Evolutionary conservation across 2,113 vertebrate species (phyloP).

Genomic region (Lipophrys pholis): DNA sequence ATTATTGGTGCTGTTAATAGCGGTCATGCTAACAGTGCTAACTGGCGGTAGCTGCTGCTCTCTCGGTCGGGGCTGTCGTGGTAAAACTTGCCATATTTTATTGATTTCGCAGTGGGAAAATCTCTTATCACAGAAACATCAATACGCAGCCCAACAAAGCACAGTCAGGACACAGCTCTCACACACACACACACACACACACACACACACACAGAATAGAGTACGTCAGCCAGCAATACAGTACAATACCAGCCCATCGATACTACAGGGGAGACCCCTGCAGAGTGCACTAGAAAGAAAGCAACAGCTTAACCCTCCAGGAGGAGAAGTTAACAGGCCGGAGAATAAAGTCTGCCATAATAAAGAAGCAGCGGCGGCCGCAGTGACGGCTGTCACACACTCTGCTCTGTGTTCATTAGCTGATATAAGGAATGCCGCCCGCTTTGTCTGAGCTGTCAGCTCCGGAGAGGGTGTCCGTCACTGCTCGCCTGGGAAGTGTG

Average conservation of each 20-base stretch:
- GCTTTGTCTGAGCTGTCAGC: slow-evolving; percentile 67
- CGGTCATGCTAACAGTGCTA: too few relatives aligned
- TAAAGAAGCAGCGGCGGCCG: slow-evolving; percentile 7
- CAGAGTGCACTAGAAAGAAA: neutral
- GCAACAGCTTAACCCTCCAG: neutral
- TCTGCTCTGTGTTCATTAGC: slow-evolving; percentile 26
- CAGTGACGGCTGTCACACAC: neutral
- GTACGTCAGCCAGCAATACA: neutral
- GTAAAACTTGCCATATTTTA: slow-evolving; percentile 4
- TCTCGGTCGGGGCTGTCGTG: neutral
- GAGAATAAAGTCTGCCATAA: slow-evolving; percentile 16
- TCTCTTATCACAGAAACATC: neutral
- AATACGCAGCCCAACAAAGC: neutral
- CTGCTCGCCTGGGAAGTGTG: slow-evolving; percentile 41
- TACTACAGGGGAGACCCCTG: neutral
- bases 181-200: neutral
- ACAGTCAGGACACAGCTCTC: neutral
- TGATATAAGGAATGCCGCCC: slow-evolving; percentile 47
- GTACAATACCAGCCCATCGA: neutral
- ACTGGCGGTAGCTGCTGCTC: too few relatives aligned
- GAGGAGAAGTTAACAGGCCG: slow-evolving; percentile 5
- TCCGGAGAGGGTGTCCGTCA: slow-evolving; percentile 57
- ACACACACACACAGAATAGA: neutral
- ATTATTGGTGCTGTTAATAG: too few relatives aligned
- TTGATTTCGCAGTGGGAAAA: slow-evolving; percentile 2